Evolutionary conservation across 2,888 invertebrate genomes (phyloP).

Genomic region (Dicyrtomina minuta): DNA sequence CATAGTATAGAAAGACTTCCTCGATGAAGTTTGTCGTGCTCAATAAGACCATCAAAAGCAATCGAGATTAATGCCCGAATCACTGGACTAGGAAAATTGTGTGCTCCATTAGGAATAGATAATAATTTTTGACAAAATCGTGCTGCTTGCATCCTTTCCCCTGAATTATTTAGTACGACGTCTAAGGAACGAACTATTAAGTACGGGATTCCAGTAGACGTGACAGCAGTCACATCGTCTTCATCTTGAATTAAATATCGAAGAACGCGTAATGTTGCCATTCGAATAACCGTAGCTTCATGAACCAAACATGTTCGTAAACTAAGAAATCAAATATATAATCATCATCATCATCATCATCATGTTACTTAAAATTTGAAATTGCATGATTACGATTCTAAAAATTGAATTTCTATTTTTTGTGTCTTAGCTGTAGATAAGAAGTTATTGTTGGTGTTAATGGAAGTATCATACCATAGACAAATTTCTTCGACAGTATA

Average conservation of each 20-base stretch:
- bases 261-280: conserved; percentile 82
- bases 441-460: too few relatives aligned
- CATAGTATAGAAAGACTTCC: conserved; percentile 84
- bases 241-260: conserved; percentile 78
- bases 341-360: too few relatives aligned
- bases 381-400: too few relatives aligned
- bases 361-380: too few relatives aligned
- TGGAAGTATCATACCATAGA: conserved; percentile 74
- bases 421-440: too few relatives aligned
- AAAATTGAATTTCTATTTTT: too few relatives aligned
- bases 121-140: conserved; percentile 73
- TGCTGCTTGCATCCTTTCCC: conserved; percentile 85
- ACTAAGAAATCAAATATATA: conserved; percentile 62
- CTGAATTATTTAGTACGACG: conserved; percentile 75
- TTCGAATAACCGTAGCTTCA: conserved; percentile 84
- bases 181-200: conserved; percentile 87
- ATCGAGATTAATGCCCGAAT: conserved; percentile 79
- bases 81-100: conserved; percentile 69
- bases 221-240: conserved; percentile 73
- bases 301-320: conserved; percentile 80
- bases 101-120: conserved; percentile 49
- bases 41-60: conserved; percentile 74
- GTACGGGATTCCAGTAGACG: conserved; percentile 78
- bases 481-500: conserved; percentile 78
- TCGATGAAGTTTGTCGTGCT: conserved; percentile 78